Conservation (phyloP, 2,113 vertebrate genomes). For the Oryzias javanicus region DNA sequence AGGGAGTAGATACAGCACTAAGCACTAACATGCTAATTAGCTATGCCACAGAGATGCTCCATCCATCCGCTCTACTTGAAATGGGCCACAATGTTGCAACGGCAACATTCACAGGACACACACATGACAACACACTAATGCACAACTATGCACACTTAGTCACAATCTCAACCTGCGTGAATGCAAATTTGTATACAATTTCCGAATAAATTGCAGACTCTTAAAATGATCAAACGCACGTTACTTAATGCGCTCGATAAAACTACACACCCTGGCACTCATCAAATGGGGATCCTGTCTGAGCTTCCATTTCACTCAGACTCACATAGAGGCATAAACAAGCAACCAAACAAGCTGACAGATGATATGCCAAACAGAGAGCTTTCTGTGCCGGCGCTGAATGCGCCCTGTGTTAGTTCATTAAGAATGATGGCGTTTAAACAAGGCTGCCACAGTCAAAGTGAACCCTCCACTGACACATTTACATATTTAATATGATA, state of each 20-base stretch:
- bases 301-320: conserved; percentile 35
- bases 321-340: conserved; percentile 64
- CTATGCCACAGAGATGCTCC: conserved; percentile 64
- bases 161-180: not conserved
- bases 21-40: conserved; percentile 78
- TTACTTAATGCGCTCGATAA: conserved; percentile 13
- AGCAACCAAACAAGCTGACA: conserved; percentile 63
- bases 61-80: conserved; percentile 64
- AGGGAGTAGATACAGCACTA: conserved; percentile 67
- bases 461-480: conserved; percentile 57
- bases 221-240: not conserved
- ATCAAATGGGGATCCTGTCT: conserved; percentile 31
- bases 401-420: conserved; percentile 63
- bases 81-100: conserved; percentile 54
- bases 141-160: not conserved
- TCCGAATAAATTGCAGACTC: not conserved
- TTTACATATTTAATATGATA: conserved; percentile 73
- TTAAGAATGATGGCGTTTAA: conserved; percentile 67
- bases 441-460: conserved; percentile 62
- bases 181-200: conserved; percentile 8
- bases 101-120: conserved; percentile 37
- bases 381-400: conserved; percentile 59
- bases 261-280: conserved; percentile 15
- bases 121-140: conserved; percentile 20
- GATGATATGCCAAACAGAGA: conserved; percentile 71